These are phyloP conservation scores for Drosophila busckii DNA, from an alignment of 1,140 invertebrate species.

Conservation along the genomic window DNA sequence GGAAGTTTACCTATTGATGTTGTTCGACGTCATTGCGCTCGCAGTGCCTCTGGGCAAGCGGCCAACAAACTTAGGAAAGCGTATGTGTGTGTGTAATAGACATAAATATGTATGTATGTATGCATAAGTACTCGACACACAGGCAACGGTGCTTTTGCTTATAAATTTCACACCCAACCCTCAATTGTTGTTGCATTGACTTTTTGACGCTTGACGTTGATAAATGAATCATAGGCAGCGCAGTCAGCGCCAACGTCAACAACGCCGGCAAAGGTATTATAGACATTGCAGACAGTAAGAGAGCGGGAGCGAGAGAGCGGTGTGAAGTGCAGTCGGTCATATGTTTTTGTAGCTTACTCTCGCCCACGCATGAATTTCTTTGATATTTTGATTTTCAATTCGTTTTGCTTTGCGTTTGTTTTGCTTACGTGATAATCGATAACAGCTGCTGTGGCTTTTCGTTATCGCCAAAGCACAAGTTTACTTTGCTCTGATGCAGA, in stretches of 20 bases:
- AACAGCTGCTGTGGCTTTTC: slow-evolving; percentile 46
- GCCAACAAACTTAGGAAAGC: slow-evolving; percentile 50
- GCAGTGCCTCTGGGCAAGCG: slow-evolving; percentile 38
- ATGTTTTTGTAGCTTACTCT: slow-evolving; percentile 16
- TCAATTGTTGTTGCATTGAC: slow-evolving; percentile 46
- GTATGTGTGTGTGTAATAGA: slow-evolving; percentile 11
- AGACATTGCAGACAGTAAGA: slow-evolving; percentile 1
- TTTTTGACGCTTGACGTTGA: slow-evolving; percentile 61
- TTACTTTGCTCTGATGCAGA: not conserved
- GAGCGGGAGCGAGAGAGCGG: not conserved
- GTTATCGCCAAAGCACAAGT: slow-evolving; percentile 44
- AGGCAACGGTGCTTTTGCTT: too few relatives aligned
- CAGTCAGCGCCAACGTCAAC: slow-evolving; percentile 38
- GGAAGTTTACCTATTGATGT: slow-evolving; percentile 36
- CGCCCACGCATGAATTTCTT: slow-evolving; percentile 24
- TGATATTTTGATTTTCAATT: slow-evolving; percentile 22
- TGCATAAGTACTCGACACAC: too few relatives aligned
- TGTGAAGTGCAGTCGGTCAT: not conserved
- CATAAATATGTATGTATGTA: slow-evolving; percentile 28
- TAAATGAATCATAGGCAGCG: slow-evolving; percentile 73
- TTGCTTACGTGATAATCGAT: slow-evolving; percentile 46
- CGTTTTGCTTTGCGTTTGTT: slow-evolving; percentile 1
- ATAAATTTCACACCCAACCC: slow-evolving; percentile 44
- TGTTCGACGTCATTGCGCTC: slow-evolving; percentile 21
- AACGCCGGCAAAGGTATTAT: slow-evolving; percentile 27